Percentiles rank a stretch among this genome's conserved stretches.
Conservation (phyloP, 2,797 vertebrate species). For the Hydrolagus colliei region DNA sequence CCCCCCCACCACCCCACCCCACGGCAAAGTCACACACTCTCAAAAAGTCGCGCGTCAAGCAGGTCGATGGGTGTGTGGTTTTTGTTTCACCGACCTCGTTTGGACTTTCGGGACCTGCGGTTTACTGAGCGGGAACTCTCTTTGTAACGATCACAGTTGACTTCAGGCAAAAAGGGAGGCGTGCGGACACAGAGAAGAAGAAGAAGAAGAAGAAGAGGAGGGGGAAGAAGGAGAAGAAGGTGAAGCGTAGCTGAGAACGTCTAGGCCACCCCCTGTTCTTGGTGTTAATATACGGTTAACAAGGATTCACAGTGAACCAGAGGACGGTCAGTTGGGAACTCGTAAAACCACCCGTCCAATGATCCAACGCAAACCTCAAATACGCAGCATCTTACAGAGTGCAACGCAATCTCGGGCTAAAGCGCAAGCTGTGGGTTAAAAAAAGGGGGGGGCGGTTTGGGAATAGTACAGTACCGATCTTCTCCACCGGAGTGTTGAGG, state of each 20-base stretch:
- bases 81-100: conserved; percentile 69
- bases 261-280: neutral
- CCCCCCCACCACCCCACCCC: conserved; percentile 34
- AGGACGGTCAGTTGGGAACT: neutral
- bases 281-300: neutral
- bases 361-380: neutral
- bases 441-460: neutral
- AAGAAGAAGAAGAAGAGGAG: conserved; percentile 34
- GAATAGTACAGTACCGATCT: conserved; percentile 62
- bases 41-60: conserved; percentile 1
- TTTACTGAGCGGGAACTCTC: conserved; percentile 69
- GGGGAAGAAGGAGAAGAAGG: neutral
- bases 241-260: neutral
- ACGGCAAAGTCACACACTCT: conserved; percentile 30
- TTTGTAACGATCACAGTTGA: conserved; percentile 75
- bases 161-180: conserved; percentile 62
- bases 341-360: neutral
- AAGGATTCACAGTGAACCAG: neutral
- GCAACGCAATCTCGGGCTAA: neutral
- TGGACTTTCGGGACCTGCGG: conserved; percentile 77
- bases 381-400: neutral
- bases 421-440: neutral
- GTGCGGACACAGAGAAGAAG: conserved; percentile 49
- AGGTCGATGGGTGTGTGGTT: neutral
- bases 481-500: conserved; percentile 88